Base-by-base conservation (phyloP, 53 echinoderm and acorn worm genomes). In the Mesocentrotus franciscanus region DNA sequence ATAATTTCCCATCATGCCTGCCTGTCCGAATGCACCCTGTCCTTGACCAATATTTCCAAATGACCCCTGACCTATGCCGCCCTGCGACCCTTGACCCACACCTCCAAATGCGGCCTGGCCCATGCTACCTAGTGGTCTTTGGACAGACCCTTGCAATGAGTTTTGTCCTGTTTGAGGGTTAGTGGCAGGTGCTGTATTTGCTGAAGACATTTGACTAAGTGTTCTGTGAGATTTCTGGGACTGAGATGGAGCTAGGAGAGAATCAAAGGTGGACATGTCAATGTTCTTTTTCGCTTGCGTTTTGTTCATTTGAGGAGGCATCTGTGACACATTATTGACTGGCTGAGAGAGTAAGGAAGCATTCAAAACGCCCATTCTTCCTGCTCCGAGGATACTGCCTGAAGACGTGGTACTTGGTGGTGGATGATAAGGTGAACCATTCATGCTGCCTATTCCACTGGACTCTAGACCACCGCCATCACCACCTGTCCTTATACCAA, bases 241-340 rank as follows among this genome's bases (percentile, higher is more conserved):
- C 14, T 95, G 95, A 57, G 97, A 96, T 26, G 97, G 95, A 58
- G 95, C 97, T 22, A 98, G 96, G 72, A 98, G 92, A 3, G 95
- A 89, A 95, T 98, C 98, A 76, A 98, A 97, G 81, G 98, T 93
- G 15, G 98, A 97, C 95, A 98, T 92, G 57, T 97, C 97, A 14
- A 97, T 78, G 78, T 96, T 97, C 10, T 96, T 93, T 33, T 97
- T 98, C 72, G 94, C 74, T 60, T 90, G 60, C 24, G 61, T 56
- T 56, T 91, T 79, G 42, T 35, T 39, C 70, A 15, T 17, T 74
- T 55, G 84, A 56, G 60, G 13, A n/a, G 60, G 29, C 66, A n/a
- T 70, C 85, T n/a, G 90, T 18, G 56, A 10, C 85, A 84, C 56
- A 14, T n/a, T 35, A 55, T 2, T 29, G 6, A 58, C 79, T 30